A percentile compares a stretch with the other conserved stretches of the same genome.
Evolutionary conservation across 2,888 invertebrate species (phyloP).

Genomic region (Rotaria sp.): DNA sequence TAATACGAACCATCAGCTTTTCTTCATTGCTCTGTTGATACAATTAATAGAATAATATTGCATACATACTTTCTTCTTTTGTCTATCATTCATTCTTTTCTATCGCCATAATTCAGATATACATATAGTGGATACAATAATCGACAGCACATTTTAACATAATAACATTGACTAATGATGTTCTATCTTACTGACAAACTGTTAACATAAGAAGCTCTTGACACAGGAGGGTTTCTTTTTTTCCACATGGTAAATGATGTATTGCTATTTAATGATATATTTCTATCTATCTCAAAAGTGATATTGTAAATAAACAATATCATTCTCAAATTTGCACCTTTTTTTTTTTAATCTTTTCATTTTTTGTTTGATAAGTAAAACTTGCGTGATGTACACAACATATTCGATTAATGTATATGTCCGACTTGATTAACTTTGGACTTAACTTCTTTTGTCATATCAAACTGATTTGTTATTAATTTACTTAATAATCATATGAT

Average conservation of each 20-base stretch:
- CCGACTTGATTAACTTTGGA: background rate
- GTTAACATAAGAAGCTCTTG: background rate
- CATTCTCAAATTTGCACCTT: background rate
- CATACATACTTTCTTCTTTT: background rate
- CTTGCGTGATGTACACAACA: background rate
- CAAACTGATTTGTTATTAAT: background rate
- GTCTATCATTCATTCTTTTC: background rate
- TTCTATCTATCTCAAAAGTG: background rate
- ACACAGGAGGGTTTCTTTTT: background rate
- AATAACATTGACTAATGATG: background rate
- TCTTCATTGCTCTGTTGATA: background rate
- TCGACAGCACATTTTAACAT: background rate
- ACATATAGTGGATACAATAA: background rate
- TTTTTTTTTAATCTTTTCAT: too few relatives aligned
- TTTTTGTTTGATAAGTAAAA: background rate
- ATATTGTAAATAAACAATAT: background rate
- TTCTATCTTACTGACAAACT: background rate
- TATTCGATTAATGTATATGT: background rate
- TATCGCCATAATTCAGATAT: background rate
- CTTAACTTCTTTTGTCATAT: background rate
- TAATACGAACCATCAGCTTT: background rate
- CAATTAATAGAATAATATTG: background rate
- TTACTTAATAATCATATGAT: background rate
- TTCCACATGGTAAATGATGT: background rate
- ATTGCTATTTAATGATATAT: background rate